Evolutionary conservation across 2,888 invertebrate species (phyloP), one percentile per base, ranked within the genome.

Genomic region (Cheilosia scutellata): DNA sequence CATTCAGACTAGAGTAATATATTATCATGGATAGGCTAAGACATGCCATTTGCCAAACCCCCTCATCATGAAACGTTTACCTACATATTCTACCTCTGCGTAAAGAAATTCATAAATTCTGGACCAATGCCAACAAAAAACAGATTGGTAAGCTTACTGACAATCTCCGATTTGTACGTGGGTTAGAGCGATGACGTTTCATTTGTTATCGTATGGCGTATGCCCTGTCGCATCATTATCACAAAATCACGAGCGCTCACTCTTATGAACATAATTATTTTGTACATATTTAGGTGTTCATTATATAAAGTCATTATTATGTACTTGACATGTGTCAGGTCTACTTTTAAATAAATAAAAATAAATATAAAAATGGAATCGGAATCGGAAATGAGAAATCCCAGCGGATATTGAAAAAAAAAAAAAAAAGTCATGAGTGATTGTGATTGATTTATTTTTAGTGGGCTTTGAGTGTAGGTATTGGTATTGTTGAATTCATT

Each of bases 151-250:
- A 25, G n/a, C 40, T 42, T 25, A 49, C 33, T 27, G 13, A 40
- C 25, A 13, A n/a, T n/a, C 16, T 25, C 37, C 40, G 49, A 29
- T 62, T 62, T 62, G 40, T 40, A 47, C 31, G 44, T 62, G 44
- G 29, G 16, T 31, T 16, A 11, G 27, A 3, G 25, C 25, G 20
- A 29, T 31, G 13, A 42, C 20, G 11, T 44, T 44, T 53, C 20
- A 27, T 47, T 27, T 20, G n/a, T 33, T 27, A 44, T 65, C 49
- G 37, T 31, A 31, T 51, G 58, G 58, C 49, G 37, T 31, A 31
- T 51, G 58, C 68, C 42, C 42, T 75, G 75, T 57, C 70, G 75
- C 71, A 79, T 79, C 79, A 79, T 75, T 79, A 71, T 75, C 75
- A 65, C 63, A 60, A 49, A 84, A 79, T 60, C 25, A 70, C 53